phyloP scores from a whole-genome alignment of 2,888 invertebrate genomes.

The Rotaria socialis region DNA sequence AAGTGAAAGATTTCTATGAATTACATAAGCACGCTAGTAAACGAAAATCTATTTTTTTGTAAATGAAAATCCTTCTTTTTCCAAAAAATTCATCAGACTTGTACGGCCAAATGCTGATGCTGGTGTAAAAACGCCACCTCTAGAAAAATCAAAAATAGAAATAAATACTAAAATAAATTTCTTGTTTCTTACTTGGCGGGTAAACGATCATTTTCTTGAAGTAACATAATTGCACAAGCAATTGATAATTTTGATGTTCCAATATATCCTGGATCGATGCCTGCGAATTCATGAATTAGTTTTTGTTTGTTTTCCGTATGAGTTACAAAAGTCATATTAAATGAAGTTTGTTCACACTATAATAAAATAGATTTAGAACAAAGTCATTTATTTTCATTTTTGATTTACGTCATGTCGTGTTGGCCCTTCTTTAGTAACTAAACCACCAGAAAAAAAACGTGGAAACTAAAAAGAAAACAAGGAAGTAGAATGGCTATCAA shows the following conservation, averaged over 20 bases:
- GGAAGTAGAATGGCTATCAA: constrained; percentile 22
- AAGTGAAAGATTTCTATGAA: too few relatives aligned
- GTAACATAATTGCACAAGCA: constrained; percentile 70
- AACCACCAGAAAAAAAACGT: constrained; percentile 70
- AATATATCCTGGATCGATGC: constrained; percentile 76
- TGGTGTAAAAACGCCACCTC: constrained; percentile 81
- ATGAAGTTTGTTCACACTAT: constrained; percentile 65
- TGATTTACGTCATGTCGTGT: constrained; percentile 58
- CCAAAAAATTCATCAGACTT: constrained; percentile 70
- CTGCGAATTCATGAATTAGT: constrained; percentile 65
- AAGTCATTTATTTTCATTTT: background rate
- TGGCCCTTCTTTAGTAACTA: constrained; percentile 67
- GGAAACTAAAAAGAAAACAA: constrained; percentile 64
- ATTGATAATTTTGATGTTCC: constrained; percentile 73
- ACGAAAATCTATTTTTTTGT: background rate
- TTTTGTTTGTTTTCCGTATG: constrained; percentile 64
- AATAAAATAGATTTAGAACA: background rate
- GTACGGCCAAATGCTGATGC: constrained; percentile 80
- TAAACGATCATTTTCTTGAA: constrained; percentile 73
- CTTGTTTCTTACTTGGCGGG: constrained; percentile 65
- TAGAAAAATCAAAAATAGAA: constrained; percentile 54
- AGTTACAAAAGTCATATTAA: constrained; percentile 70
- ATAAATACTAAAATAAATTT: background rate
- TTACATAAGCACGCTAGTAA: too few relatives aligned
- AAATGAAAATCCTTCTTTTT: constrained; percentile 62